These are phyloP conservation scores for Mus spicilegus DNA, from an alignment of 2,113 vertebrate genomes.

Conservation along the genomic window DNA sequence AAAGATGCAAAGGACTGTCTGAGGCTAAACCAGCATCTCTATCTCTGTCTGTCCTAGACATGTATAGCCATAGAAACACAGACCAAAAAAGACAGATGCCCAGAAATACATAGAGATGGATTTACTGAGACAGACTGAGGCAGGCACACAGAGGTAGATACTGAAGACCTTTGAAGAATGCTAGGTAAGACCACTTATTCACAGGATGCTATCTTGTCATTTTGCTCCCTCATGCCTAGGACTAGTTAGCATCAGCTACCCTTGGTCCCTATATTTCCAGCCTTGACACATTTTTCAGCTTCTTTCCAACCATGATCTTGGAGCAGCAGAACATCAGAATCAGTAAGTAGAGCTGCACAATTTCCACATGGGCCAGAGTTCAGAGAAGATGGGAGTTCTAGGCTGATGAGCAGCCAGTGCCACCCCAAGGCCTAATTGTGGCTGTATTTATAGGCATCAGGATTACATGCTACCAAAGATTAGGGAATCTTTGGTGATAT, in stretches of 20 bases:
- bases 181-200: not conserved
- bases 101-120: not conserved
- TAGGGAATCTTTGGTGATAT: not conserved
- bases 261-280: not conserved
- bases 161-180: not conserved
- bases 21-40: not conserved
- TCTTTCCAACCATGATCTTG: not conserved
- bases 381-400: not conserved
- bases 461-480: not conserved
- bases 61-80: not conserved
- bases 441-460: not conserved
- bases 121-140: not conserved
- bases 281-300: not conserved
- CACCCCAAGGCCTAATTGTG: not conserved
- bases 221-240: not conserved
- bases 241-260: not conserved
- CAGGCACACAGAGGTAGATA: not conserved
- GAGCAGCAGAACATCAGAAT: not conserved
- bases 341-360: not conserved
- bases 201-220: not conserved
- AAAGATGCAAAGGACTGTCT: not conserved
- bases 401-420: not conserved
- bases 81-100: not conserved
- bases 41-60: not conserved
- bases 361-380: not conserved